These are phyloP conservation scores for Toxotes chatareus DNA, from an alignment of 2,113 vertebrate species.

Conservation along the genomic window DNA sequence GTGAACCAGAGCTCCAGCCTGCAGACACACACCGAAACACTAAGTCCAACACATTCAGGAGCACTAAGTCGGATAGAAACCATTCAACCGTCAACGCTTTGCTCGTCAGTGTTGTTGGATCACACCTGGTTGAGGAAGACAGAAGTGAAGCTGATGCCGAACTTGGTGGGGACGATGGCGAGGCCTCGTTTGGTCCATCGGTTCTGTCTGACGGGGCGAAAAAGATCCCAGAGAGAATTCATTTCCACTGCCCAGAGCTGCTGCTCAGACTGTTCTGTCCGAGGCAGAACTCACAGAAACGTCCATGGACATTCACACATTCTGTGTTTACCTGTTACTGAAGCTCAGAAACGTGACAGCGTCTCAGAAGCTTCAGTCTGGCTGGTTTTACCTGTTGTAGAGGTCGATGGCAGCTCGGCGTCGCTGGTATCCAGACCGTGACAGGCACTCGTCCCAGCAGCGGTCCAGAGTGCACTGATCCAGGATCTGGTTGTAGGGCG, in stretches of 20 bases:
- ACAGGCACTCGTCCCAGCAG: constrained; percentile 95
- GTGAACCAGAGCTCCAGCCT: constrained; percentile 94
- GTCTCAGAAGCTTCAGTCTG: too few species aligned
- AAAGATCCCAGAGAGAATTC: background rate
- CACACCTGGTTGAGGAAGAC: constrained; percentile 94
- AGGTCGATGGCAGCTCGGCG: constrained; percentile 83
- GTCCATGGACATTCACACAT: too few species aligned
- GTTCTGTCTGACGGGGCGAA: constrained; percentile 85
- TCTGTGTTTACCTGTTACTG: too few species aligned
- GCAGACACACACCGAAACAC: constrained; percentile 16
- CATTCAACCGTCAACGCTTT: too few species aligned
- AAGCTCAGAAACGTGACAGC: too few species aligned
- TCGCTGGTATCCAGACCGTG: constrained; percentile 80
- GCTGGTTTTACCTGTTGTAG: constrained; percentile 89
- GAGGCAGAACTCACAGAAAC: too few species aligned
- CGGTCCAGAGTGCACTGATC: constrained; percentile 87
- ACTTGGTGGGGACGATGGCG: constrained; percentile 94
- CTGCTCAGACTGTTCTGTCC: background rate
- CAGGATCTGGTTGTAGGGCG: constrained; percentile 92
- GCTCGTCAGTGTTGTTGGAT: background rate
- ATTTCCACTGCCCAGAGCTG: too few species aligned
- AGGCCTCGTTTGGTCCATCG: constrained; percentile 97
- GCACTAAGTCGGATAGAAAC: background rate
- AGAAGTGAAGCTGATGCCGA: constrained; percentile 92
- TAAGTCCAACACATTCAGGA: background rate